Base-by-base conservation (phyloP, 2,113 vertebrate genomes). In the Planiliza haematocheilus region DNA sequence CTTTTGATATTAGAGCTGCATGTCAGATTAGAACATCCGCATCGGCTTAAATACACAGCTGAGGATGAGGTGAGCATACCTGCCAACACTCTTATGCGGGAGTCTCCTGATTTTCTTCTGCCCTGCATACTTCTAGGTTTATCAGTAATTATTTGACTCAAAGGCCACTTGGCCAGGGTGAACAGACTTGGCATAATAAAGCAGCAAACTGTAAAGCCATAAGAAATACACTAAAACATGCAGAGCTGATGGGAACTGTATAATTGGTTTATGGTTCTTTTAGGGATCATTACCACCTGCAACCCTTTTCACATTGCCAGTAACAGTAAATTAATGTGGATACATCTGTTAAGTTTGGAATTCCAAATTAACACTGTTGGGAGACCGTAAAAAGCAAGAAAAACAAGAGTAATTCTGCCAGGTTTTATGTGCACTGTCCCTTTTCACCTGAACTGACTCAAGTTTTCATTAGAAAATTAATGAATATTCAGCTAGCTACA, bases 1-100 rank as follows among this genome's bases (percentile, higher is more conserved):
- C 55, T 48, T 89, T 88, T 85, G 64, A 85, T 83, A 82, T 85
- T 30, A 10, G 58, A 66, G 73, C 77, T 57, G 69, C 70, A 73
- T 61, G 77, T 60, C 77, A 83, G 78, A 80, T 83, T 77, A 82
- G 72, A 63, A 53, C 61, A 74, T 52, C 77, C 48, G 73, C 67
- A 77, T 59, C 24, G 67, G 59, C 63, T 79, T 48, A 59, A 43
- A 71, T 14, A 64, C n/a, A 17, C 46, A 77, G 50, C 57, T 21
- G 63, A 64, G 17, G 63, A 37, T 52, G 70, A 52, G 42, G 37
- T 71, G n/a, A n/a, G n/a, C n/a, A n/a, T n/a, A n/a, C n/a, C n/a
- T n/a, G n/a, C n/a, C n/a, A n/a, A n/a, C n/a, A n/a, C n/a, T n/a
- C n/a, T n/a, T n/a, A n/a, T n/a, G n/a, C n/a, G n/a, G n/a, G n/a